Base-by-base conservation (phyloP, 2,888 invertebrate genomes). In the Odiellus spinosus region DNA sequence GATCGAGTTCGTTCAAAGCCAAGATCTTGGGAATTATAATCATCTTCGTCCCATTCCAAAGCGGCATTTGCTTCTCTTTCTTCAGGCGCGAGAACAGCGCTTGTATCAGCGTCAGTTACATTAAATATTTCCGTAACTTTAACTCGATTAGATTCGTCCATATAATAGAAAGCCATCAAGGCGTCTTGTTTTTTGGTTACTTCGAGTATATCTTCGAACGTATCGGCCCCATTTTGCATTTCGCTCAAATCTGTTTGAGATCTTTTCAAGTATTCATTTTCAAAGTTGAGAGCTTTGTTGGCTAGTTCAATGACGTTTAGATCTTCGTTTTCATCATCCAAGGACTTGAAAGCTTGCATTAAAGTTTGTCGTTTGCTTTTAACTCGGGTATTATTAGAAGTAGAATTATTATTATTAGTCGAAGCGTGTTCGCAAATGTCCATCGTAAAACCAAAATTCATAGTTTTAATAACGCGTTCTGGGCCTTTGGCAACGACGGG, bases 41-140 rank as follows among this genome's bases (percentile, higher is more conserved):
- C 26, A 14, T 52, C 40, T 4, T 42, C 47, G 14, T 52, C 52
- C 52, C 52, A 52, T 32, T 47, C 20, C 20, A 52, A 26, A 11
- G 49, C 21, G 5, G 35, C 43, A 21, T 51, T 51, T 14, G 46
- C 15, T 18, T 44, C 20, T 12, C 48, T 32, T 44, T 52, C 52
- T 26, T 54, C 51, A 39, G 46, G 45, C 8, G 53, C 32, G 10
- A 50, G 34, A 5, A 46, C 38, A 18, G 45, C 33, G 32, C 48
- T 48, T 12, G 48, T 73, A 56, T 82, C 80, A 44, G 77, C 76
- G 57, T 82, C 80, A 0, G 82, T 81, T 61, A 86, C 81, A 65
- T 87, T 85, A 63, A 82, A 86, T 59, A 88, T 86, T 71, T 87
- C 85, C 1, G 85, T 85, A 59, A 87, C 79, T 67, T 82, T 82